A percentile compares a stretch with the other conserved stretches of the same genome.
Evolutionary conservation across 2,888 invertebrate genomes (phyloP).

Genomic region (Parnassius apollo): DNA sequence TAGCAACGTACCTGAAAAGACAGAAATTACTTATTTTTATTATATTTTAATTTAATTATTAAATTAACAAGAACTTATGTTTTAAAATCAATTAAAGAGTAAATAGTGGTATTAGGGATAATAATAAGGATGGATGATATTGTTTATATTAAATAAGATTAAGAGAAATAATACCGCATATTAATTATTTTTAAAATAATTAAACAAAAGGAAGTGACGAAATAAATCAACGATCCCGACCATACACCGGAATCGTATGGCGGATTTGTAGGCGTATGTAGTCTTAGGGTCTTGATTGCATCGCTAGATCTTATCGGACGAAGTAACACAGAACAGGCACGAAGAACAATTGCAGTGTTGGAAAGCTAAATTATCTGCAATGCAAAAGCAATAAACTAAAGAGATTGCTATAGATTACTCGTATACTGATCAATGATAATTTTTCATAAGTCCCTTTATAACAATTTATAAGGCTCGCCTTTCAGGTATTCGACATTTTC

Average conservation of each 20-base stretch:
- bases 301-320: conserved; percentile 20
- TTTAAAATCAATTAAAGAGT: conserved; percentile 13
- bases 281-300: conserved; percentile 15
- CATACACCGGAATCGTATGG: conserved; percentile 13
- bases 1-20: conserved; percentile 47
- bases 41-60: background rate
- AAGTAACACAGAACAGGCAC: conserved; percentile 15
- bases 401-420: conserved; percentile 3
- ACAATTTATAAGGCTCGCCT: too few species aligned
- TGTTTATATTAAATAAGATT: too few species aligned
- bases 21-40: background rate
- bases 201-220: conserved; percentile 9
- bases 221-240: conserved; percentile 18
- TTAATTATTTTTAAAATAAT: conserved; percentile 8
- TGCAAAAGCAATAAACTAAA: conserved; percentile 21
- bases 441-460: too few species aligned
- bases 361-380: conserved; percentile 20
- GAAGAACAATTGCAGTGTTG: conserved; percentile 23
- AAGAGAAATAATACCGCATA: too few species aligned
- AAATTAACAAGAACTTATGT: background rate
- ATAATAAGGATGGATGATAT: too few species aligned
- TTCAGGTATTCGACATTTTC: too few species aligned
- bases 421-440: too few species aligned
- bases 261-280: conserved; percentile 19
- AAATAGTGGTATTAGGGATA: too few species aligned